Conservation (phyloP, 2,888 invertebrate species). For the Platynereis dumerilii region DNA sequence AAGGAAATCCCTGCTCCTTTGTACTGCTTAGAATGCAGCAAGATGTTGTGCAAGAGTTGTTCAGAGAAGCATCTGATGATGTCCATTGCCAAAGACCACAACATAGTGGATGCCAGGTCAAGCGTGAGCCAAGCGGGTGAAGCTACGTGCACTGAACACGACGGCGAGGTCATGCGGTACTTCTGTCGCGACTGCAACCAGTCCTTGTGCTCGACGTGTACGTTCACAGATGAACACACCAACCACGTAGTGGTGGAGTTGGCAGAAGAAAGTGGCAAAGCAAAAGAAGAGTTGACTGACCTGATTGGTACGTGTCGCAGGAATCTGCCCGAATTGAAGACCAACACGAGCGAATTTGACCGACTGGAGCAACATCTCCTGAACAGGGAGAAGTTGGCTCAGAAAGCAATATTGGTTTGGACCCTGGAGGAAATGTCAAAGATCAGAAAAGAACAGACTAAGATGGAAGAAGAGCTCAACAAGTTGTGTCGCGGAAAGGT, state of each 20-base stretch:
- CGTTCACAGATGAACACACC: slow-evolving; percentile 16
- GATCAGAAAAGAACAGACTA: slow-evolving; percentile 12
- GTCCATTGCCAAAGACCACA: slow-evolving; percentile 19
- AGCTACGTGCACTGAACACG: slow-evolving; percentile 18
- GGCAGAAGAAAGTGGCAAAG: neutral
- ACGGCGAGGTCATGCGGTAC: slow-evolving; percentile 18
- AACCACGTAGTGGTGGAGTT: slow-evolving; percentile 20
- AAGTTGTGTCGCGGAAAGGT: slow-evolving; percentile 3
- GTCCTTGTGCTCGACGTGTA: slow-evolving; percentile 24
- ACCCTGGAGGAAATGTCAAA: slow-evolving; percentile 26
- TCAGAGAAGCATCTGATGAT: slow-evolving; percentile 19
- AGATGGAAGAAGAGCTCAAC: slow-evolving; percentile 26
- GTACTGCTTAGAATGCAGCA: slow-evolving; percentile 28
- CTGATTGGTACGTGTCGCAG: slow-evolving; percentile 2
- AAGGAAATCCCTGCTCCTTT: slow-evolving; percentile 9
- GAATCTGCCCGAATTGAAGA: slow-evolving; percentile 12
- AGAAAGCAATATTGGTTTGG: slow-evolving; percentile 12
- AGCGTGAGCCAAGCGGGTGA: neutral
- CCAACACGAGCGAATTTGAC: slow-evolving; percentile 1
- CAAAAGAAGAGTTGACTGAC: slow-evolving; percentile 10
- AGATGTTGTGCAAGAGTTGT: slow-evolving; percentile 25
- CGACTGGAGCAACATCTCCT: slow-evolving; percentile 12
- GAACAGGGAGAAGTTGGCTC: slow-evolving; percentile 17
- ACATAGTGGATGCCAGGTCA: slow-evolving; percentile 8
- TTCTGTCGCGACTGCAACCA: slow-evolving; percentile 21